Base-by-base conservation (phyloP, 2,797 vertebrate genomes). In the Poeciliopsis infans region DNA sequence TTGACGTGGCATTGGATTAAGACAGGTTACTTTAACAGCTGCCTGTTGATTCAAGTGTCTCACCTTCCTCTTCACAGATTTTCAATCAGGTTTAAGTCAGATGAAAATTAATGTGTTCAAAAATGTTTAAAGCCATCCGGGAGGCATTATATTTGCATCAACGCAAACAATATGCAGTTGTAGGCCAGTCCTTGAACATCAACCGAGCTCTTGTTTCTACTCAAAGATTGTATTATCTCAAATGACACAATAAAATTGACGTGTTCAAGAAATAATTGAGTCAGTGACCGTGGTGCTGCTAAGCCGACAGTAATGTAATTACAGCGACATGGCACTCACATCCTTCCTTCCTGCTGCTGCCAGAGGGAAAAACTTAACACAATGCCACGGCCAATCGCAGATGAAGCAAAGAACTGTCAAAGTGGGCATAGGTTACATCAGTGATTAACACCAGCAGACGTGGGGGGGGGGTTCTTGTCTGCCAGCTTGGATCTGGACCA, bases 191-290 rank as follows among this genome's bases (percentile, higher is more conserved):
- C 47, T 64, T 78, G 4, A 28, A 72, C 75, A 74, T 89, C 88
- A 83, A 78, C 83, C 23, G 11, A 74, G 85, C 86, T 83, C 86
- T 88, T 87, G 89, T 91, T 83, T 77, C 57, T 73, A 68, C 77
- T 92, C 86, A 93, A 93, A 90, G 92, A 88, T 91, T 5, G 77
- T 89, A 89, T 93, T 91, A 88, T 92, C 85, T 88, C 78, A 87
- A 80, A 80, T 23, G 84, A 82, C 86, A 91, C 87, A 88, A 90
- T 86, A 79, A 90, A 88, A 83, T 79, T 41, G 68, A 88, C 77
- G 83, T 88, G 88, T 90, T 86, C 72, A 5, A 79, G 82, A 43
- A 90, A 93, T 91, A 93, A 94, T 83, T 87, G 88, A 93, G 85
- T 88, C 90, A 90, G 84, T 77, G 87, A 83, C 85, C 43, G 33